These are phyloP conservation scores for Mesoligia furuncula DNA, from an alignment of 2,888 invertebrate genomes.

Conservation along the genomic window DNA sequence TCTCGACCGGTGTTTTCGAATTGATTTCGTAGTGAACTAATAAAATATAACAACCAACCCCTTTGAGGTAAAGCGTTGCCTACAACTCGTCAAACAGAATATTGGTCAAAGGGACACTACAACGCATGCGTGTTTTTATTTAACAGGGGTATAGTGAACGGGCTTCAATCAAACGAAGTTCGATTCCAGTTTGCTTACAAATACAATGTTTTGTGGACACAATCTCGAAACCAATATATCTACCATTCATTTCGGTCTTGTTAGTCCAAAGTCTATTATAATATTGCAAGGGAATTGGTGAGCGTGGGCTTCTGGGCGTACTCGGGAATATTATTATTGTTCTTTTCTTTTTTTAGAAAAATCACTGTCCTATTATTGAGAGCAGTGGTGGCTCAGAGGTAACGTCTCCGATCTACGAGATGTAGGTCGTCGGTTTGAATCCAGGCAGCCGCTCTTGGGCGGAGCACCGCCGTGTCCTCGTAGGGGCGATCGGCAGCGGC, in stretches of 20 bases:
- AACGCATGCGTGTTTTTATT: background rate
- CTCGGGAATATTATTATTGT: background rate
- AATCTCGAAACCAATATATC: background rate
- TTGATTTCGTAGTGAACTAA: background rate
- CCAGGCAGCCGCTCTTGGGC: no score
- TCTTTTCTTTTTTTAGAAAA: background rate
- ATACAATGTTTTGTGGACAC: background rate
- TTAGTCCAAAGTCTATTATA: background rate
- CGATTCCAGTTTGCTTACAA: background rate
- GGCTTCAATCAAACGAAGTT: background rate
- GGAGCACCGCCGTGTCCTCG: no score
- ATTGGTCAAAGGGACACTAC: background rate
- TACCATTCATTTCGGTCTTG: background rate
- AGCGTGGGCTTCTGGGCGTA: background rate
- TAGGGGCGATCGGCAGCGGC: no score
- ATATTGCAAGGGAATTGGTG: background rate
- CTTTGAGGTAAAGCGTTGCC: background rate
- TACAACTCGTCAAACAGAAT: slow-evolving; percentile 1
- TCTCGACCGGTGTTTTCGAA: background rate
- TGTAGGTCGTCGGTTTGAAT: no score
- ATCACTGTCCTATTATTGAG: background rate
- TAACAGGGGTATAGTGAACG: background rate
- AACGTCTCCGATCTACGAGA: no score
- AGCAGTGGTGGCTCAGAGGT: no score
- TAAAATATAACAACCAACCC: background rate